Conservation (phyloP, 1,140 invertebrate genomes). For the Macrobrachium nipponense region DNA sequence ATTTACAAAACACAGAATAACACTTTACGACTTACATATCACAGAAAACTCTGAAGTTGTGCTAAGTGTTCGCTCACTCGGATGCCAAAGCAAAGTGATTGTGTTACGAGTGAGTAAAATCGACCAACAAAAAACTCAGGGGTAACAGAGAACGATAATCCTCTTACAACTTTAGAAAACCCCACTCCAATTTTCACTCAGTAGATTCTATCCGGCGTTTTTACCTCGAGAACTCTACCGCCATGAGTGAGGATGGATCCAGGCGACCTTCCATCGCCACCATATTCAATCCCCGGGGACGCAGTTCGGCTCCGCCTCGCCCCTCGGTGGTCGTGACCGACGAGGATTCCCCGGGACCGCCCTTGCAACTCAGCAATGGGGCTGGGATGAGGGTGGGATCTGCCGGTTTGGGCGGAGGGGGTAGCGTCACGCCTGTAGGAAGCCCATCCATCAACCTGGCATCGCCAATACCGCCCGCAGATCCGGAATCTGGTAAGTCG, state of each 20-base stretch:
- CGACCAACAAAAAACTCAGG: too few relatives aligned
- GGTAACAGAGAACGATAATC: too few relatives aligned
- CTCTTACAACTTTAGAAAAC: not conserved
- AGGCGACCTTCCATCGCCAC: conserved; percentile 72
- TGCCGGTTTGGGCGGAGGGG: conserved; percentile 16
- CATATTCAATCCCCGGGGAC: conserved; percentile 78
- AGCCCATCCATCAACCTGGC: conserved; percentile 41
- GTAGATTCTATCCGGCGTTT: not conserved
- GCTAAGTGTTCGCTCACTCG: too few relatives aligned
- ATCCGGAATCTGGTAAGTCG: conserved; percentile 33
- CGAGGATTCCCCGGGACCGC: conserved; percentile 69
- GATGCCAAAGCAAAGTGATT: too few relatives aligned
- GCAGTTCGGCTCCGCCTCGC: conserved; percentile 71
- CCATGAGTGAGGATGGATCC: conserved; percentile 41
- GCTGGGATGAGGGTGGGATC: conserved; percentile 65
- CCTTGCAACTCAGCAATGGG: conserved; percentile 64
- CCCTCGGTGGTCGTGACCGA: conserved; percentile 80
- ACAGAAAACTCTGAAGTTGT: too few relatives aligned
- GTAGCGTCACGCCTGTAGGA: conserved; percentile 33
- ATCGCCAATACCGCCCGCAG: conserved; percentile 30
- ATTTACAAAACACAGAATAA: too few relatives aligned
- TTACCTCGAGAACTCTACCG: conserved; percentile 1
- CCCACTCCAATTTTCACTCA: not conserved
- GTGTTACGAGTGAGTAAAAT: too few relatives aligned
- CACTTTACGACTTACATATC: too few relatives aligned